Percentiles rank a stretch among this genome's conserved stretches.
phyloP scores from a whole-genome alignment of 2,113 vertebrate species.

The Hemiprocne comata region DNA sequence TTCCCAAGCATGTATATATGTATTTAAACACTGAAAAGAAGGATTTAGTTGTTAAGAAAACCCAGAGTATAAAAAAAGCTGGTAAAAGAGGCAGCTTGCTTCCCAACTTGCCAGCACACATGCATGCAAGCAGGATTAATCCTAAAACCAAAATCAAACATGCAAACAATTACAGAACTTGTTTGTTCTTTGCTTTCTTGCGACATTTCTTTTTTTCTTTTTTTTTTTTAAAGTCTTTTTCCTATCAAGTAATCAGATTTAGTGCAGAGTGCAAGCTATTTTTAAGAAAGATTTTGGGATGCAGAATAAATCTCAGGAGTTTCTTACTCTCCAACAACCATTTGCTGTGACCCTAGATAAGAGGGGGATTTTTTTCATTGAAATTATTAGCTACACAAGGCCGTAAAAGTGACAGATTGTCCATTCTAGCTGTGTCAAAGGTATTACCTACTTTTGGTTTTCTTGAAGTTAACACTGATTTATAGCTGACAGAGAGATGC shows the following conservation, averaged over 20 bases:
- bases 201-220: background rate
- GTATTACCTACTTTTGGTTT: background rate
- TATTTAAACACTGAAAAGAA: background rate
- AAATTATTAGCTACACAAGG: background rate
- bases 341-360: background rate
- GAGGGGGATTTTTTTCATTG: background rate
- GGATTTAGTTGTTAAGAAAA: background rate
- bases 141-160: slow-evolving; percentile 4
- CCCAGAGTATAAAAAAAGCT: background rate
- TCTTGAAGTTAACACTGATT: background rate
- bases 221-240: background rate
- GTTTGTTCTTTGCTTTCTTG: background rate
- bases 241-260: background rate
- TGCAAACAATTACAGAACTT: background rate
- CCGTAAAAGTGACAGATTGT: background rate
- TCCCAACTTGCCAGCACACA: background rate
- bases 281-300: background rate
- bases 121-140: background rate
- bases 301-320: background rate
- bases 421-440: background rate
- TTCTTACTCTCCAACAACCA: background rate
- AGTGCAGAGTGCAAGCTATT: background rate
- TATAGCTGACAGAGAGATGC: background rate
- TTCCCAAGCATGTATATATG: background rate
- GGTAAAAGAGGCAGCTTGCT: background rate